Evolutionary conservation across 2,888 invertebrate genomes (phyloP), one percentile per base, ranked within the genome.

Genomic region (Hipparchia semele): DNA sequence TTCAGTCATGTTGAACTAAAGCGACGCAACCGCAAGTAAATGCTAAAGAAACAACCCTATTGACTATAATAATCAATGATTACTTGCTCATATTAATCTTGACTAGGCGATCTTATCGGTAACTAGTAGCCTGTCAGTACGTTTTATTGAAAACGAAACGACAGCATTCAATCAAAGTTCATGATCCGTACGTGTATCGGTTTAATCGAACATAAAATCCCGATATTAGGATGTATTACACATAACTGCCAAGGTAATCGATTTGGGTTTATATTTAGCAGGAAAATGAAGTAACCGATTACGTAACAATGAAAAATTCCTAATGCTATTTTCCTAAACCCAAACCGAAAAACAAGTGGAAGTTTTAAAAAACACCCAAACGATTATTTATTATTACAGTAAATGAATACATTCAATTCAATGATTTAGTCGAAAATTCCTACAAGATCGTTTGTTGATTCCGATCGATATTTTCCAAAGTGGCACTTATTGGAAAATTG

Each of bases 121-220:
- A 68, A 59, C 64, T 65, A 13, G 69, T 69, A 61, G 59, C 51
- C 58, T 68, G 68, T 72, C 72, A 68, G 49, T 72, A 72, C 64
- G 64, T 67, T 62, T 64, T 51, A 67, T 67, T 62, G 46, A 49
- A 61, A 62, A 46, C 64, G 7, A 68, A 73, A 66, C 62, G 70
- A 62, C 67, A 73, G 73, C 67, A 58, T 62, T 73, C 67, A 68
- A 73, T 70, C 61, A 73, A 70, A 71, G 59, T 64, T 71, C 64
- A 58, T 76, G 60, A 49, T 53, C 69, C 56, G 64, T 59, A 74
- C 68, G 72, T 73, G 73, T 65, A 73, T 65, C 65, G 75, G 58
- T 72, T 73, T 73, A 68, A 72, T 73, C 59, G 53, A 54, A 73
- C 70, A 62, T 72, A 56, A 68, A 71, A 75, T 66, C 59, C 33